Percentiles rank a stretch among this genome's conserved stretches.
Evolutionary conservation across 2,888 invertebrate species (phyloP).

Genomic region (Margaritifera margaritifera): DNA sequence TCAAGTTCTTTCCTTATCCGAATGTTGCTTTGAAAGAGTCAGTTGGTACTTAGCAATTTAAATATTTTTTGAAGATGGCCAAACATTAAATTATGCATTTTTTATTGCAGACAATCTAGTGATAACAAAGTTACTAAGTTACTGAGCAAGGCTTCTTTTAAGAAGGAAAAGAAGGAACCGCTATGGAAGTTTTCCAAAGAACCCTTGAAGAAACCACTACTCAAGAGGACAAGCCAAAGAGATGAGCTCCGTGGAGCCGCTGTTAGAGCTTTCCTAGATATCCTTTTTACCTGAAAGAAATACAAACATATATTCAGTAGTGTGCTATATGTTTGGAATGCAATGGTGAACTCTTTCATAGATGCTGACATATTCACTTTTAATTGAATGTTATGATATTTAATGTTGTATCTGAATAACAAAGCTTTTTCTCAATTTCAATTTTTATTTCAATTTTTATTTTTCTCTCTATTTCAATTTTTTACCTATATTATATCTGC

Average conservation of each 20-base stretch:
- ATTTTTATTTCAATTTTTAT: too few species aligned
- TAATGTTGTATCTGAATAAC: too few species aligned
- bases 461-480: too few species aligned
- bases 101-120: conserved; percentile 39
- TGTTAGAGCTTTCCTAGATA: conserved; percentile 54
- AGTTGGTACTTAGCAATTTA: background rate
- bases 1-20: too few species aligned
- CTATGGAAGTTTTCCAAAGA: conserved; percentile 58
- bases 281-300: conserved; percentile 41
- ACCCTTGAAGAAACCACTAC: conserved; percentile 55
- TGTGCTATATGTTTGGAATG: background rate
- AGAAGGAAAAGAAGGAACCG: conserved; percentile 42
- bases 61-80: too few species aligned
- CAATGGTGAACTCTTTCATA: background rate
- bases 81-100: background rate
- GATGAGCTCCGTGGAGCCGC: conserved; percentile 52
- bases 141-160: conserved; percentile 57
- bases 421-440: too few species aligned
- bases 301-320: too few species aligned
- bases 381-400: too few species aligned
- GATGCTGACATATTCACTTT: background rate
- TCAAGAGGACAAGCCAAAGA: conserved; percentile 44
- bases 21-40: background rate
- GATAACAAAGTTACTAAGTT: conserved; percentile 57
- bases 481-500: too few species aligned